Conservation (phyloP, 2,888 invertebrate genomes). For the Polydrusus cervinus region DNA sequence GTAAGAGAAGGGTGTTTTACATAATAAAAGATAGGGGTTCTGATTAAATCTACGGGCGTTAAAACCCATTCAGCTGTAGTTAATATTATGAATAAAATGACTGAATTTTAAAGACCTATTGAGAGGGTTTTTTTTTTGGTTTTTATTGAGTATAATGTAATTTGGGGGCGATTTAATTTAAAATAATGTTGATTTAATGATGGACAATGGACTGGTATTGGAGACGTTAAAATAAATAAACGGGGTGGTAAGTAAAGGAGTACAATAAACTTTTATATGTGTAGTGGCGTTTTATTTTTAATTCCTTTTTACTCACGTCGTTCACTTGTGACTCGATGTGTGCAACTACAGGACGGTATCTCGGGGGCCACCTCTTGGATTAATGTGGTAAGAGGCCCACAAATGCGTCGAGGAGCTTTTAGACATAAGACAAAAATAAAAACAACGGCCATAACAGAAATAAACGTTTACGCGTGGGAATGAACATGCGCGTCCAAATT, state of each 20-base stretch:
- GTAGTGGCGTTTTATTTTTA: too few relatives aligned
- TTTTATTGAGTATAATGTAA: slow-evolving; percentile 37
- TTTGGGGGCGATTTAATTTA: slow-evolving; percentile 25
- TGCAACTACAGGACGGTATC: too few relatives aligned
- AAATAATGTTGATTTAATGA: slow-evolving; percentile 16
- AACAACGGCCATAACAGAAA: too few relatives aligned
- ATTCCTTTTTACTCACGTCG: too few relatives aligned
- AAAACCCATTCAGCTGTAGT: slow-evolving; percentile 43
- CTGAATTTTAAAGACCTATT: slow-evolving; percentile 36
- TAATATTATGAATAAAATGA: slow-evolving; percentile 48
- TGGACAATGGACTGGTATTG: slow-evolving; percentile 2
- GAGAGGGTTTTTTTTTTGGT: slow-evolving; percentile 39
- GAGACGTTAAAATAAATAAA: slow-evolving; percentile 1
- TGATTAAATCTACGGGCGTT: slow-evolving; percentile 43
- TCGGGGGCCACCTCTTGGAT: too few relatives aligned
- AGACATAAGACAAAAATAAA: too few relatives aligned
- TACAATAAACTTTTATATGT: neutral
- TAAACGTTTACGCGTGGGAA: too few relatives aligned
- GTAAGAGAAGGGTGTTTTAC: slow-evolving; percentile 46
- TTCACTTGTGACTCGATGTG: too few relatives aligned
- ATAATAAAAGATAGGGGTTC: slow-evolving; percentile 49
- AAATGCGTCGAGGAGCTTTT: too few relatives aligned
- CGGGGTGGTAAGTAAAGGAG: neutral
- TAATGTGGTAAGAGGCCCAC: too few relatives aligned
- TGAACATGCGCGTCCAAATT: too few relatives aligned